Evolutionary conservation across 2,113 vertebrate species (phyloP).

Genomic region (Oncorhynchus tshawytscha): DNA sequence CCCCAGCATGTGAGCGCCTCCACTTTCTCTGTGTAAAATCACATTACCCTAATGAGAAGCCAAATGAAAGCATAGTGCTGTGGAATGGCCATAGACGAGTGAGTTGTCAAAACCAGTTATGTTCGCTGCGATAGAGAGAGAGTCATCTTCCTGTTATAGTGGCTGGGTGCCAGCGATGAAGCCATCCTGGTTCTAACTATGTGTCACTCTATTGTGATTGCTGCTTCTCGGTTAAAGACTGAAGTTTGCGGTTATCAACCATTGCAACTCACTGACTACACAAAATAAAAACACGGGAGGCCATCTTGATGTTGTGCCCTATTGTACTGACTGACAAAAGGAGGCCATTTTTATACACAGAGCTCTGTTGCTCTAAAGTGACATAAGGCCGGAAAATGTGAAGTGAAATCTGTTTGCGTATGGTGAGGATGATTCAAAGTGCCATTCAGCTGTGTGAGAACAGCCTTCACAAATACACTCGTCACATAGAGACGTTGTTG

Average conservation of each 20-base stretch:
- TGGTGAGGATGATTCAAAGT: slow-evolving; percentile 87
- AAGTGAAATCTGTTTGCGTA: slow-evolving; percentile 49
- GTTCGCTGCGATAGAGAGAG: slow-evolving; percentile 43
- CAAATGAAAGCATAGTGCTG: slow-evolving; percentile 76
- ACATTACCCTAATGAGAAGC: slow-evolving; percentile 83
- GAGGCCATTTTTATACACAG: slow-evolving; percentile 34
- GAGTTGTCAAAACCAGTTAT: slow-evolving; percentile 84
- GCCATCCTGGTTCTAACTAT: neutral
- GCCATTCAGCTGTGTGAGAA: slow-evolving; percentile 86
- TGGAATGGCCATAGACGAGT: slow-evolving; percentile 78
- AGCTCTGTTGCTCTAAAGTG: slow-evolving; percentile 35
- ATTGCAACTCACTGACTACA: neutral
- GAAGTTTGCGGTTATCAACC: neutral
- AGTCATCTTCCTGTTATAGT: slow-evolving; percentile 5
- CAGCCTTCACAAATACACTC: slow-evolving; percentile 90
- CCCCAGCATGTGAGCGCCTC: slow-evolving; percentile 44
- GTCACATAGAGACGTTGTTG: slow-evolving; percentile 84
- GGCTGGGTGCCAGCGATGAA: neutral
- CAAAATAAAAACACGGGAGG: neutral
- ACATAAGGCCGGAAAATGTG: slow-evolving; percentile 61
- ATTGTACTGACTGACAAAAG: slow-evolving; percentile 45
- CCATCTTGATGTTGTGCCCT: neutral
- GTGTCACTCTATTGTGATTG: neutral
- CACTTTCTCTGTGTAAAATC: slow-evolving; percentile 67
- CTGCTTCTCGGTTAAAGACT: neutral